These are phyloP conservation scores for Pithys albifrons DNA, from an alignment of 2,113 vertebrate species.

Conservation along the genomic window DNA sequence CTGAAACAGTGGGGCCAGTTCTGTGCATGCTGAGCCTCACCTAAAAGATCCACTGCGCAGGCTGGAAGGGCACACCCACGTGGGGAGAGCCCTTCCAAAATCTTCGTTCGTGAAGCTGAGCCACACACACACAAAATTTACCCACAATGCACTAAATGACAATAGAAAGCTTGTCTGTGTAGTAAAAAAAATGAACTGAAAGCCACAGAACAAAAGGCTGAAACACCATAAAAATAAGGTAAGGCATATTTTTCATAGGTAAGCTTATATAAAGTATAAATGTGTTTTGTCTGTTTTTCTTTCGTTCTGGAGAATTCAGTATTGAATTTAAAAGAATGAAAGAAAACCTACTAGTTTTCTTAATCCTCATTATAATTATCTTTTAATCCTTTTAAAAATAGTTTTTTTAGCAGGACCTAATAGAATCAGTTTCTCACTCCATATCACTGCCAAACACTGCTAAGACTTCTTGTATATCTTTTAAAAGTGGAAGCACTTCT, in stretches of 20 bases:
- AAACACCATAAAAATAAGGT: not conserved
- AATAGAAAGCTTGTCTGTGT: slow-evolving; percentile 7
- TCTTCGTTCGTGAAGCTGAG: too few species aligned
- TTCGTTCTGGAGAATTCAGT: not conserved
- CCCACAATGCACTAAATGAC: not conserved
- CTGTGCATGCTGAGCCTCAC: too few species aligned
- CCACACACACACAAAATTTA: too few species aligned
- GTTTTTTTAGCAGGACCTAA: not conserved
- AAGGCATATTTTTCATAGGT: not conserved
- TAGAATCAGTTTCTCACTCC: not conserved
- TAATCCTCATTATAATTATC: not conserved
- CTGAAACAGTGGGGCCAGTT: too few species aligned
- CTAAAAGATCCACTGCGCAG: too few species aligned
- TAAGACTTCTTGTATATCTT: not conserved
- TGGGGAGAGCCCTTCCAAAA: too few species aligned
- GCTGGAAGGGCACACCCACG: too few species aligned
- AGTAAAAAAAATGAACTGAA: not conserved
- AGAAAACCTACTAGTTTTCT: not conserved
- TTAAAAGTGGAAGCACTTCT: not conserved
- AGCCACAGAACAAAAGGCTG: slow-evolving; percentile 1
- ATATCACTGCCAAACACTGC: not conserved
- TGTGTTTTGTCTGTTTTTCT: not conserved
- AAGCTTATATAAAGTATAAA: not conserved
- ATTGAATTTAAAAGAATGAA: not conserved
- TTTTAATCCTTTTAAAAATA: not conserved